Evolutionary conservation across 2,113 vertebrate species (phyloP), one percentile per base, ranked within the genome.

Genomic region (Syngnathus floridae): DNA sequence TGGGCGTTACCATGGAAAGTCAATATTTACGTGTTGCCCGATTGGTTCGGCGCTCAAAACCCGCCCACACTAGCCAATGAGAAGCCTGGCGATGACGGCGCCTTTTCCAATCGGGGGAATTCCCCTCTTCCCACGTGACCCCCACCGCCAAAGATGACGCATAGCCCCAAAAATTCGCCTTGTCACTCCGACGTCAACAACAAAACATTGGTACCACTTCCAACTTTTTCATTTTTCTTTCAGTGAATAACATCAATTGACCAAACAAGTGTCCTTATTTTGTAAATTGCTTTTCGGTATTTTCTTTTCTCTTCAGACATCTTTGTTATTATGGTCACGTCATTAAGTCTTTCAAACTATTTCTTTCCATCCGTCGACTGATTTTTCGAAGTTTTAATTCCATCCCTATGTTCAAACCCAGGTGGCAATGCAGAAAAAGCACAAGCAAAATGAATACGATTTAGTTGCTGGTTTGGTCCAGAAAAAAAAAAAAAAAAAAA

Each of bases 41-140:
- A 81, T 82, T 81, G 81, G 83, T 46, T 37, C 1, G 1, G 4
- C 49, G 26, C 0, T 10, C 0, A 1, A 49, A 58, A 1, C 26
- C 66, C 38, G 16, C 59, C 56, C 14, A 22, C 1, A 0, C 4
- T 21, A 12, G 36, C 69, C 69, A 78, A 74, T 80, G 10, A 65
- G 43, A 77, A 48, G 46, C n/a, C 40, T 48, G 54, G 52, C 60
- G 72, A 75, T 89, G 89, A 90, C 84, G 64, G 16, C 31, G 82
- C 74, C 63, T 4, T 81, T 84, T 78, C 63, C 65, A 69, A 54
- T 46, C 16, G 66, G 79, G 86, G 84, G 55, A 48, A 62, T 86
- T 78, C 80, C 76, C 10, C 22, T 1, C 8, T 62, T 45, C 37
- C 67, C 76, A 75, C 1, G 3, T 68, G 64, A 78, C 41, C 8